These are phyloP conservation scores for Odocoileus hemionus DNA, from an alignment of 2,113 vertebrate genomes.

Conservation along the genomic window DNA sequence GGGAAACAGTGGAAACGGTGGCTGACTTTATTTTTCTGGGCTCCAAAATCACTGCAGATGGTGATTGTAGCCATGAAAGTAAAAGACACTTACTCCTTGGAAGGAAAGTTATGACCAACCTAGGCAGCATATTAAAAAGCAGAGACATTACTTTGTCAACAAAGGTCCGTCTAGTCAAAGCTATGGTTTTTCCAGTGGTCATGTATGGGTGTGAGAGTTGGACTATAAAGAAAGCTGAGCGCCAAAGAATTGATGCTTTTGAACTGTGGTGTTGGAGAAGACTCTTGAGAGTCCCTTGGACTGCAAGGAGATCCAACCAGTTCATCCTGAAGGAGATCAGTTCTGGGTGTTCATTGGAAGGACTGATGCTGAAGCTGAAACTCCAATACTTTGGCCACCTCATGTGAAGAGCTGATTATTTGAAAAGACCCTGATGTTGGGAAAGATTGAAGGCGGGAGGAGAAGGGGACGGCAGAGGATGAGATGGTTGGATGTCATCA, in stretches of 20 bases:
- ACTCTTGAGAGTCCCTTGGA: neutral
- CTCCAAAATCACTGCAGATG: neutral
- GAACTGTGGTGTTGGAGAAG: neutral
- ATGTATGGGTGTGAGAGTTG: neutral
- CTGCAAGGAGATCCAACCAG: neutral
- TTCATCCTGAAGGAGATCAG: neutral
- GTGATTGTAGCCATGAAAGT: neutral
- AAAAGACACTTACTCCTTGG: neutral
- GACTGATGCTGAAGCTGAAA: neutral
- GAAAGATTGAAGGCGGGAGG: neutral
- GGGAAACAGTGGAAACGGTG: neutral
- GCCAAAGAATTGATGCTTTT: fast-evolving
- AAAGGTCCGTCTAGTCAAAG: neutral
- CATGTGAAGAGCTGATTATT: fast-evolving
- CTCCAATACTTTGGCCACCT: neutral
- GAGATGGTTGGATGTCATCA: neutral
- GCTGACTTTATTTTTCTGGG: neutral
- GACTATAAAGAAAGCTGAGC: neutral
- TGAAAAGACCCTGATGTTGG: neutral
- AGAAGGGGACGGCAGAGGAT: neutral
- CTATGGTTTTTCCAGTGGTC: neutral
- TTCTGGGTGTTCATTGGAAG: neutral
- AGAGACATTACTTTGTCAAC: neutral
- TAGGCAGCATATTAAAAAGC: neutral
- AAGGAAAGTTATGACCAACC: neutral